Evolutionary conservation across 2,797 vertebrate genomes (phyloP).

Genomic region (Ctenochaetus hawaiiensis): DNA sequence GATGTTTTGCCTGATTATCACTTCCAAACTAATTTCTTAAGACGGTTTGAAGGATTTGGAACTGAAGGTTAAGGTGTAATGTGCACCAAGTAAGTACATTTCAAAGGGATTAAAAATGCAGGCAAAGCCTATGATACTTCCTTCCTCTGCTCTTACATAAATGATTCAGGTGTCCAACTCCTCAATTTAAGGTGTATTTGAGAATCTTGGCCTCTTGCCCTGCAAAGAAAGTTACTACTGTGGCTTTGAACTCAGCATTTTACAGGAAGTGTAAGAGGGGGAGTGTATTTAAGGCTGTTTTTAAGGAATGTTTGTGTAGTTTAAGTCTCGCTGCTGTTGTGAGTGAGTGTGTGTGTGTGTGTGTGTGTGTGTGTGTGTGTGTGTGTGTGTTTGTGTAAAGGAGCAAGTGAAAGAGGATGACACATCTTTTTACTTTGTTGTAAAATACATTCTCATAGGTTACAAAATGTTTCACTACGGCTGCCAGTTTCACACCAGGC

Average conservation of each 20-base stretch:
- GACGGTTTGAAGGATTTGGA: conserved; percentile 29
- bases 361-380: no score
- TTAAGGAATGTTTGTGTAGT: conserved; percentile 11
- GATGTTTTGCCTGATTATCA: conserved; percentile 23
- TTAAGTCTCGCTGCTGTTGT: neutral
- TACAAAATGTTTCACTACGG: conserved; percentile 23
- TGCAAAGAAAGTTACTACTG: neutral
- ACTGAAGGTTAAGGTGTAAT: conserved; percentile 9
- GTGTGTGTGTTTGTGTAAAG: no score
- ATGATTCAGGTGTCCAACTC: conserved; percentile 4
- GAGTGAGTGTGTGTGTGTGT: neutral
- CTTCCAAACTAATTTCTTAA: neutral
- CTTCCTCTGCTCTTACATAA: neutral
- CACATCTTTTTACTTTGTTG: conserved; percentile 30
- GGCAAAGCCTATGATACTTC: neutral
- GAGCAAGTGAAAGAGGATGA: conserved; percentile 4
- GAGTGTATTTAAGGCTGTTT: conserved; percentile 8
- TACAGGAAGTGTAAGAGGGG: neutral
- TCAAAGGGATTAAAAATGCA: conserved; percentile 4
- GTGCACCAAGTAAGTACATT: neutral
- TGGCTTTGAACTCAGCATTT: conserved; percentile 6
- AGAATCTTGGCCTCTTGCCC: neutral
- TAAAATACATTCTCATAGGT: conserved; percentile 47
- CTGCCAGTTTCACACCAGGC: conserved; percentile 47
- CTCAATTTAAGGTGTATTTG: neutral